phyloP scores from a whole-genome alignment of 2,797 vertebrate species.

The Dicrostonyx torquatus region DNA sequence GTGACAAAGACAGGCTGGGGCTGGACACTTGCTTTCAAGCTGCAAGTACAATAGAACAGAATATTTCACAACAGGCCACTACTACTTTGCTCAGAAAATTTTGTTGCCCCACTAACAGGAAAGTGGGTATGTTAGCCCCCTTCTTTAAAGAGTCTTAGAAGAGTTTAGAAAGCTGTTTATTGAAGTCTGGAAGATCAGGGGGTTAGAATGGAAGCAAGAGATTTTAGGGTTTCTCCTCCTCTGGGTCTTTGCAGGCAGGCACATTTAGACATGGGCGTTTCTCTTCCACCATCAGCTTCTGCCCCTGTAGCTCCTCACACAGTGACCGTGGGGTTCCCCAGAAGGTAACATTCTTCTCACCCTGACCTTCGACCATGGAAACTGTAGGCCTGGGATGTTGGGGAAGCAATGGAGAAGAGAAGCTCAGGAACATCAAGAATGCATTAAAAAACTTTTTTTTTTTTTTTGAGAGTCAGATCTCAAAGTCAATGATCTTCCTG shows the following conservation, averaged over 20 bases:
- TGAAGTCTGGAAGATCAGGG: slow-evolving; percentile 42
- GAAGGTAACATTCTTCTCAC: slow-evolving; percentile 75
- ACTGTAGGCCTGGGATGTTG: slow-evolving; percentile 68
- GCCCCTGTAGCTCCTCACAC: slow-evolving; percentile 70
- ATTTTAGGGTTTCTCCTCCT: slow-evolving; percentile 39
- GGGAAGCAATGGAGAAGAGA: background rate
- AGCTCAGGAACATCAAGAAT: slow-evolving; percentile 65
- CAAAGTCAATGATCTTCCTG: background rate
- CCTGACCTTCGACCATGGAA: slow-evolving; percentile 67
- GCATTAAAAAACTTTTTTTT: background rate
- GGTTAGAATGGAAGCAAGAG: slow-evolving; percentile 22
- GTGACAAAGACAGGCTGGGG: background rate
- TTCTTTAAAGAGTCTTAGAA: slow-evolving; percentile 25
- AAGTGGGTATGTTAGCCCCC: background rate
- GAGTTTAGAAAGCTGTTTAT: slow-evolving; percentile 60
- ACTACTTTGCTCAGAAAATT: slow-evolving; percentile 25
- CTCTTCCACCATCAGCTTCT: slow-evolving; percentile 73
- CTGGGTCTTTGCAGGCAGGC: slow-evolving; percentile 78
- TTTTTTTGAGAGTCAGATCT: background rate
- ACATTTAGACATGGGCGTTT: slow-evolving; percentile 74
- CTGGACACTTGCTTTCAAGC: background rate
- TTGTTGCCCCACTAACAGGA: background rate
- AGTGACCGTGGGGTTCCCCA: slow-evolving; percentile 64
- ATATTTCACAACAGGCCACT: slow-evolving; percentile 18
- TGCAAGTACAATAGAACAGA: slow-evolving; percentile 7